Evolutionary conservation across 2,113 vertebrate genomes (phyloP).

Genomic region (Gulo gulo): DNA sequence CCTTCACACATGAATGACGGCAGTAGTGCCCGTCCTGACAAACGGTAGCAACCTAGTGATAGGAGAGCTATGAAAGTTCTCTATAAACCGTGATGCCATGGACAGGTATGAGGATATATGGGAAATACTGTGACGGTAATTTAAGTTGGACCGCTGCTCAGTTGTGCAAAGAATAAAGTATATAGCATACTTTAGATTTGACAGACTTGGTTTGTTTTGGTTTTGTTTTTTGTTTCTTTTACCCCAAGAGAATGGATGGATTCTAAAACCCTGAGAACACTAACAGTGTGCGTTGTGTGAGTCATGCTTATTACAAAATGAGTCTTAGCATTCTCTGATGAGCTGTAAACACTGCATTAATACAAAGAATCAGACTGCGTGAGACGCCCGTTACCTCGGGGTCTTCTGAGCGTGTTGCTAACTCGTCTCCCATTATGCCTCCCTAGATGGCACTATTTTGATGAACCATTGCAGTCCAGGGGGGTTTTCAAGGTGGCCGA

Average conservation of each 20-base stretch:
- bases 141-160: background rate
- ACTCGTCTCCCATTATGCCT: background rate
- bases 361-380: fast-evolving
- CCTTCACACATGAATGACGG: background rate
- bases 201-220: background rate
- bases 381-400: background rate
- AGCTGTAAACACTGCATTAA: no score
- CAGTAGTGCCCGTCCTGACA: background rate
- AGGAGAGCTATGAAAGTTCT: background rate
- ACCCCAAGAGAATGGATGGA: background rate
- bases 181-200: background rate
- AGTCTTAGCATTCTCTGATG: background rate
- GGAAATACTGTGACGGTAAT: background rate
- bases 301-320: background rate
- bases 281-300: fast-evolving
- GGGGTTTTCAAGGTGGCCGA: background rate
- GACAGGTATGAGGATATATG: background rate
- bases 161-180: background rate
- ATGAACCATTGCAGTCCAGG: fast-evolving
- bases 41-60: background rate
- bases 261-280: background rate
- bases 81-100: fast-evolving
- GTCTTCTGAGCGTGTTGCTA: background rate
- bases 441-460: no score
- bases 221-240: background rate